These are phyloP conservation scores for Orthosia cruda DNA, from an alignment of 2,888 invertebrate genomes.

Conservation along the genomic window DNA sequence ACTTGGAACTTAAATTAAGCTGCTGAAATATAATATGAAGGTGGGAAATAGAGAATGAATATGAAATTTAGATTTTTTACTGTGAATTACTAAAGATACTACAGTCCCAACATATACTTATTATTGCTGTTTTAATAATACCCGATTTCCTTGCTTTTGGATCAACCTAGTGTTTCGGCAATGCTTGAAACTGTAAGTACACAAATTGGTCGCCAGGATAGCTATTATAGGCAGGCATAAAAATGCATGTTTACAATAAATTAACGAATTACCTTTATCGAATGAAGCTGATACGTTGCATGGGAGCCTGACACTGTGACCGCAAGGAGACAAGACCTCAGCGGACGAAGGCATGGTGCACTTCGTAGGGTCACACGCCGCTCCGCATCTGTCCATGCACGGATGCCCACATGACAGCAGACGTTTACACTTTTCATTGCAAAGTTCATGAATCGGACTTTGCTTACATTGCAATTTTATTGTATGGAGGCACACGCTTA, in stretches of 20 bases:
- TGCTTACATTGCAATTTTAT: slow-evolving; percentile 83
- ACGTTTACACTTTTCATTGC: slow-evolving; percentile 86
- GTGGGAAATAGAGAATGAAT: no score
- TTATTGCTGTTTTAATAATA: no score
- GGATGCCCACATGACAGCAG: slow-evolving; percentile 88
- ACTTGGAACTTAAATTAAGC: no score
- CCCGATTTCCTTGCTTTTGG: no score
- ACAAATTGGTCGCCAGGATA: no score
- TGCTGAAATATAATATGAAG: no score
- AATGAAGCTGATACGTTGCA: slow-evolving; percentile 75
- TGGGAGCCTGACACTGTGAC: slow-evolving; percentile 86
- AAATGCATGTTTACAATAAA: slow-evolving; percentile 26
- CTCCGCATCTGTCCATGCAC: slow-evolving; percentile 84
- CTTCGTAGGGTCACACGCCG: slow-evolving; percentile 76
- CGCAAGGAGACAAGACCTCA: slow-evolving; percentile 84
- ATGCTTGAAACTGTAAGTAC: no score
- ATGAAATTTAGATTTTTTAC: no score
- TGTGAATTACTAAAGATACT: no score
- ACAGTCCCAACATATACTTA: no score
- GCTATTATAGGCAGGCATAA: no score
- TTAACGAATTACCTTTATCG: slow-evolving; percentile 3
- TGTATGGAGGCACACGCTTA: slow-evolving; percentile 86
- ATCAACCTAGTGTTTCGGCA: no score
- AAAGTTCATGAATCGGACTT: slow-evolving; percentile 75
- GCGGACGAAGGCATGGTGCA: slow-evolving; percentile 79